Evolutionary conservation across 35 echinoderm and acorn worm species (phyloP), one percentile per base, ranked within the genome.

Genomic region (Hemicentrotus pulcherrimus): DNA sequence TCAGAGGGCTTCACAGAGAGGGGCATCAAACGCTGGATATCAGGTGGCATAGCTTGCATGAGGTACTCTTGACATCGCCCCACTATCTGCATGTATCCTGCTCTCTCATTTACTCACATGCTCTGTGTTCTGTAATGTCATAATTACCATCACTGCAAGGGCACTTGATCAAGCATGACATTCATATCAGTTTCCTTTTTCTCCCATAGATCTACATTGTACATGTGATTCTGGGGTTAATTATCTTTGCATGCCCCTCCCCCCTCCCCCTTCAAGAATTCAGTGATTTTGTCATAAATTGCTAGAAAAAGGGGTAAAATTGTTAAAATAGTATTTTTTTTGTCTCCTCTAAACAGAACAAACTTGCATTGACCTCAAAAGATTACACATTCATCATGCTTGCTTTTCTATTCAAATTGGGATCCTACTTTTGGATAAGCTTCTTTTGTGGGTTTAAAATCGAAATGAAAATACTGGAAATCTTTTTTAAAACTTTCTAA

Each of bases 21-120:
- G 91, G 46, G 91, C 91, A 13, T 52, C 91, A 0, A 93, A 93
- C 18, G 24, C 46, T 31, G 91, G 91, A 93, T 93, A 93, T 93
- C 91, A 93, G 91, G 91, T 93, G 91, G 46, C 91, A 46, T 93
- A 93, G 48, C 46, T 93, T 93, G 91, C 91, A 93, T 93, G 91
- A 93, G 91, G 91, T 93, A 93, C 48, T 55, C 48, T 18, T 93
- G 16, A 90, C 65, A 78, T n/a, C 0, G 65, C 65, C 65, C 65
- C 65, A 78, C 18, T 78, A 78, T 78, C 6, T 28, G 65, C 32
- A 41, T 33, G 88, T 90, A 47, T 19, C 46, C 32, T 19, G 32
- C 32, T 90, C 45, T 45, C 45, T 32, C 32, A 41, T 33, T 90
- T 47, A 90, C 9, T 41, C 19, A 28, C 46, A 30, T 41, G 19